These are phyloP conservation scores for Caenorhabditis tropicalis DNA, from an alignment of 1,140 invertebrate genomes.

Conservation along the genomic window DNA sequence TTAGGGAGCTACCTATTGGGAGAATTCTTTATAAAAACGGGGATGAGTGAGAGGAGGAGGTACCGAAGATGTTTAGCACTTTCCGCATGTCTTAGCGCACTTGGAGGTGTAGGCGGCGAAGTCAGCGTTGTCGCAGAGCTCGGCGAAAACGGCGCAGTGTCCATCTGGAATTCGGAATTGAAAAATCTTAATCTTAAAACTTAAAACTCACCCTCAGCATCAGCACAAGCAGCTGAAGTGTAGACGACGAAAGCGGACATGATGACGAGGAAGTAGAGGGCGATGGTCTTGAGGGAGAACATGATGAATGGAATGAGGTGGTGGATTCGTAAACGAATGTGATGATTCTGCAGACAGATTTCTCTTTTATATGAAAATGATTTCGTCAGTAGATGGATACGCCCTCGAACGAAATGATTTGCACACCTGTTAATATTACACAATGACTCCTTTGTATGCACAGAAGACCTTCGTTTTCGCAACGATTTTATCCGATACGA, in stretches of 20 bases:
- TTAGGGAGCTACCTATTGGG: slow-evolving; percentile 15
- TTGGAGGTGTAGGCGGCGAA: slow-evolving; percentile 16
- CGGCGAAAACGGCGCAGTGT: slow-evolving; percentile 33
- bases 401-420: background rate
- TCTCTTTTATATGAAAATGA: background rate
- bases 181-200: background rate
- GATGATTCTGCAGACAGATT: background rate
- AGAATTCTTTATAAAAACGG: background rate
- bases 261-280: slow-evolving; percentile 39
- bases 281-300: slow-evolving; percentile 40
- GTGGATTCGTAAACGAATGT: slow-evolving; percentile 26
- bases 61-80: background rate
- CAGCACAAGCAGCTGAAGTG: slow-evolving; percentile 10
- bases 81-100: slow-evolving; percentile 6
- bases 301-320: background rate
- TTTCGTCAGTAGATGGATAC: background rate
- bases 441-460: slow-evolving; percentile 22
- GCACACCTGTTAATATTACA: slow-evolving; percentile 11
- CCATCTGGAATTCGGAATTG: background rate
- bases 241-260: slow-evolving; percentile 34
- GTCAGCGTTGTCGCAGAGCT: slow-evolving; percentile 17
- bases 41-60: background rate
- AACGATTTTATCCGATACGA: background rate
- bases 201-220: background rate
- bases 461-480: background rate